phyloP scores from a whole-genome alignment of 2,113 vertebrate genomes.

The Saguinus imperator region DNA sequence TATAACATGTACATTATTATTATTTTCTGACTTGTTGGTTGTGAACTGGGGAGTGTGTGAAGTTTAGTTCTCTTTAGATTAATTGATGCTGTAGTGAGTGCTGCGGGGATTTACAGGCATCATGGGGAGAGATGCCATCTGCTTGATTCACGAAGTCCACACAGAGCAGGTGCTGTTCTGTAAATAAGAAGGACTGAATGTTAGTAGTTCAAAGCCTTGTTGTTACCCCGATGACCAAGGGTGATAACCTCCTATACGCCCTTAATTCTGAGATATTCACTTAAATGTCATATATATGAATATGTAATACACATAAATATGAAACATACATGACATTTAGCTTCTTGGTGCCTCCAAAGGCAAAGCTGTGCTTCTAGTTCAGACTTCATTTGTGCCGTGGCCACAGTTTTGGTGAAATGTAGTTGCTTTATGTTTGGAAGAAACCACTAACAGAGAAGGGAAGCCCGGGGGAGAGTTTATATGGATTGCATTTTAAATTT shows the following conservation, averaged over 20 bases:
- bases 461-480: neutral
- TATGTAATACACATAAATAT: too few relatives aligned
- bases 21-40: neutral
- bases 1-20: fast-evolving
- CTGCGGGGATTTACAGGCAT: neutral
- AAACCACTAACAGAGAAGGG: fast-evolving
- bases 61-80: neutral
- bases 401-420: neutral
- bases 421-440: neutral
- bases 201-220: neutral
- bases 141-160: neutral
- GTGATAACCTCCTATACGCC: too few relatives aligned
- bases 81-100: neutral
- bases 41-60: neutral
- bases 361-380: neutral
- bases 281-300: neutral
- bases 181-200: neutral
- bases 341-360: neutral
- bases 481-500: neutral
- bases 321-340: neutral
- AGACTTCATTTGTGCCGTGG: neutral
- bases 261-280: neutral
- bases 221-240: too few relatives aligned
- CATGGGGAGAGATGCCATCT: too few relatives aligned
- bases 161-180: neutral